Evolutionary conservation across 2,113 vertebrate genomes (phyloP), one percentile per base, ranked within the genome.

Genomic region (Pycnonotus jocosus): DNA sequence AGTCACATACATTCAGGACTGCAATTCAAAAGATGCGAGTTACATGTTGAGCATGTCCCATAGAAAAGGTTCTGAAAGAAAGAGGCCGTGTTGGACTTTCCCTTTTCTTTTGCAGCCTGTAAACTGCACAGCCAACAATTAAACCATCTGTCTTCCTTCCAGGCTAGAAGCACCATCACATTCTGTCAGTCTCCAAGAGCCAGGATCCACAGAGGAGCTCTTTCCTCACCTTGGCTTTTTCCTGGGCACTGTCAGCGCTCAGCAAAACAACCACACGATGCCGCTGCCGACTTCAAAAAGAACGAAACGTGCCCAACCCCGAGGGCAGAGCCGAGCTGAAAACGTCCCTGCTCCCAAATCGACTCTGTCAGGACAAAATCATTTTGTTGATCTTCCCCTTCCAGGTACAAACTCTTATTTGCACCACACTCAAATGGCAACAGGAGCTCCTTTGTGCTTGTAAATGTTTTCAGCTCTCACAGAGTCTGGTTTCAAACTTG

Each of bases 141-240:
- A 37, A 11, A 45, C 5, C 3, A 12, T 44, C 50, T 8, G 0
- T 4, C 28, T 25, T 48, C 56, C 33, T 35, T 47, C 54, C 42
- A 42, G 6, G 14, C 18, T 7, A 1, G 1, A 2, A 19, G 57
- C 74, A 42, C 5, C 13, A 28, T 17, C 58, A 4, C 28, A 6
- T 27, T 38, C 45, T 21, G 16, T 38, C 28, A 3, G 56, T 33
- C 22, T 20, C 42, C 27, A 6, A 11, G 73, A 48, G 44, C 15
- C 54, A 23, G 12, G n/a, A 31, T 37, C 2, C 56, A 15, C 27
- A 48, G 21, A 7, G 1, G 20, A 19, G 20, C 15, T 30, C 15
- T 30, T 76, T 18, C 72, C 33, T 38, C 38, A 38, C 38, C 28
- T 50, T 15, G 21, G 14, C 22, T 25, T 50, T 61, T 12, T 1